Evolutionary conservation across 2,113 vertebrate species (phyloP).

Genomic region (Siphamia tubifer): DNA sequence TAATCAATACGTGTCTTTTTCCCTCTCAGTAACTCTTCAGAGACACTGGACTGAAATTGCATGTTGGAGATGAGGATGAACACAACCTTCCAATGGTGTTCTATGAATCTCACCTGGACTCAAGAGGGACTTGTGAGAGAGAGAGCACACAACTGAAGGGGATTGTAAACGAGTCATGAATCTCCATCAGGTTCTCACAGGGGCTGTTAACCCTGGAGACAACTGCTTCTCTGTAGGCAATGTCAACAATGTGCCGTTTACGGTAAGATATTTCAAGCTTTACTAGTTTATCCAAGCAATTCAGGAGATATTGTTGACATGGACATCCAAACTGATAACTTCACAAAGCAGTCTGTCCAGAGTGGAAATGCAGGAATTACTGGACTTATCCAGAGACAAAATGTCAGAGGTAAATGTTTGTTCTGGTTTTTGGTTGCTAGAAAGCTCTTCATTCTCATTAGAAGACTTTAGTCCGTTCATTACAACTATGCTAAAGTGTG

Average conservation of each 20-base stretch:
- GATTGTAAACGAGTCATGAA: conserved; percentile 82
- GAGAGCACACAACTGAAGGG: conserved; percentile 1
- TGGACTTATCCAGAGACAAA: too few species aligned
- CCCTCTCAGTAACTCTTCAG: conserved; percentile 6
- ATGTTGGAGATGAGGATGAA: conserved; percentile 39
- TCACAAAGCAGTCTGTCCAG: neutral
- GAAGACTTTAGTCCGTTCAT: too few species aligned
- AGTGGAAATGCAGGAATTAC: too few species aligned
- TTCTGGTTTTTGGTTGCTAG: too few species aligned
- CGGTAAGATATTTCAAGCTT: conserved; percentile 80
- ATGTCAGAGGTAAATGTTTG: too few species aligned
- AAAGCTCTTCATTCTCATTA: too few species aligned
- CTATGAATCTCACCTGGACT: conserved; percentile 39
- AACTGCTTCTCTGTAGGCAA: conserved; percentile 93
- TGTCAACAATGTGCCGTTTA: conserved; percentile 87
- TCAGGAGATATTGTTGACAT: neutral
- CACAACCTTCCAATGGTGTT: conserved; percentile 47
- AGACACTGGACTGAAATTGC: conserved; percentile 16
- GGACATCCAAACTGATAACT: neutral
- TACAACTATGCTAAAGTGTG: too few species aligned
- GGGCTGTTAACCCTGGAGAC: conserved; percentile 95
- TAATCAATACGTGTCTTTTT: neutral
- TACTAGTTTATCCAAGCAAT: conserved; percentile 36
- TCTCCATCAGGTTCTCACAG: conserved; percentile 96
- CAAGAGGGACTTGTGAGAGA: conserved; percentile 46